Conservation (phyloP, 1,140 invertebrate genomes). For the Eriosoma lanigerum region DNA sequence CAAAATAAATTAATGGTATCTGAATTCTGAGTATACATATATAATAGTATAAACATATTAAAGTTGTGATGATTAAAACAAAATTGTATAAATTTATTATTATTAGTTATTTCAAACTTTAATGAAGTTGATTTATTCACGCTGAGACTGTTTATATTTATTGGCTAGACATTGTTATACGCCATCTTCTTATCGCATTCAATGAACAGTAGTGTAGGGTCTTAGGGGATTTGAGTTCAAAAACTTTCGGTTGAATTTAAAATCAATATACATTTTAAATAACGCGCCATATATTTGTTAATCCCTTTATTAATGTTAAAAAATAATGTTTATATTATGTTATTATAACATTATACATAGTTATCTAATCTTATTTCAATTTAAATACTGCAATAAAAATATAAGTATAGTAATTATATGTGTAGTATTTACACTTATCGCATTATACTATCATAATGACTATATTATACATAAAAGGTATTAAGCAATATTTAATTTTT, state of each 20-base stretch:
- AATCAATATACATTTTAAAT: slow-evolving; percentile 8
- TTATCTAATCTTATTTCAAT: background rate
- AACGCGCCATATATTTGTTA: background rate
- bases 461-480: too few species aligned
- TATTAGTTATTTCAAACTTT: background rate
- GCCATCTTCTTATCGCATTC: background rate
- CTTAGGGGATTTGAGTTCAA: background rate
- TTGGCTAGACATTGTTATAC: background rate
- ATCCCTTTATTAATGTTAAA: background rate
- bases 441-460: too few species aligned
- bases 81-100: background rate
- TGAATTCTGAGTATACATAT: too few species aligned
- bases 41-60: background rate
- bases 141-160: background rate
- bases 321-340: slow-evolving; percentile 1
- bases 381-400: background rate
- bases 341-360: background rate
- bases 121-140: background rate
- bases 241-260: background rate
- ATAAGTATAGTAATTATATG: background rate
- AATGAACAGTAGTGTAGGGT: background rate
- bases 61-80: background rate
- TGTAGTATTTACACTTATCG: background rate
- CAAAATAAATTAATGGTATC: background rate
- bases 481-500: too few species aligned